Evolutionary conservation across 2,888 invertebrate genomes (phyloP).

Genomic region (Drepanosiphum platanoidis): DNA sequence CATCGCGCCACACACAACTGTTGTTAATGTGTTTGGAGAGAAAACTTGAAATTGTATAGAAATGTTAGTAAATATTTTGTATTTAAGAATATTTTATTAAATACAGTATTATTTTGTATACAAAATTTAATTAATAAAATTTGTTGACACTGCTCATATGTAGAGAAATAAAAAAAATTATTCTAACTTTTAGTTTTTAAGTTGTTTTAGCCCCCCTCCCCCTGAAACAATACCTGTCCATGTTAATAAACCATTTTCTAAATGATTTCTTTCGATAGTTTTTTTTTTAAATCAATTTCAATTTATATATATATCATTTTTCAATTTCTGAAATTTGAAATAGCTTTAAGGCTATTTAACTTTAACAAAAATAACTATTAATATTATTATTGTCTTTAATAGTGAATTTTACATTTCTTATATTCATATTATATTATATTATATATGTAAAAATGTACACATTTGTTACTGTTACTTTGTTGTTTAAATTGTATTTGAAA

Average conservation of each 20-base stretch:
- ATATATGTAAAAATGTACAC: conserved; percentile 29
- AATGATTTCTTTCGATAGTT: not conserved
- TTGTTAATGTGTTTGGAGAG: conserved; percentile 13
- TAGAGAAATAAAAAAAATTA: not conserved
- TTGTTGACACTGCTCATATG: not conserved
- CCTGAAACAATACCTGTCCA: too few species aligned
- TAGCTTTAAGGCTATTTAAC: not conserved
- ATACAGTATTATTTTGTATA: too few species aligned
- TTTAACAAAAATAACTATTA: not conserved
- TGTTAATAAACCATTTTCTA: too few species aligned
- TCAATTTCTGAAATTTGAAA: not conserved
- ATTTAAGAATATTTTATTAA: not conserved
- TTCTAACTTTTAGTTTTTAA: not conserved
- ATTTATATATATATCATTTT: not conserved
- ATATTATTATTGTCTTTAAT: not conserved
- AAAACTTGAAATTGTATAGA: not conserved
- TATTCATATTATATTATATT: conserved; percentile 11
- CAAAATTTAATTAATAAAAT: not conserved
- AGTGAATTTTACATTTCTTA: not conserved
- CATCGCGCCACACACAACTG: too few species aligned
- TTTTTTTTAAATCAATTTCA: not conserved
- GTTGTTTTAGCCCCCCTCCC: too few species aligned
- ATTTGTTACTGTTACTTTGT: conserved; percentile 39
- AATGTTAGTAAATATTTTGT: not conserved
- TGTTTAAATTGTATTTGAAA: conserved; percentile 22